phyloP scores from a whole-genome alignment of 2,113 vertebrate genomes.

The Muntiacus reevesi region DNA sequence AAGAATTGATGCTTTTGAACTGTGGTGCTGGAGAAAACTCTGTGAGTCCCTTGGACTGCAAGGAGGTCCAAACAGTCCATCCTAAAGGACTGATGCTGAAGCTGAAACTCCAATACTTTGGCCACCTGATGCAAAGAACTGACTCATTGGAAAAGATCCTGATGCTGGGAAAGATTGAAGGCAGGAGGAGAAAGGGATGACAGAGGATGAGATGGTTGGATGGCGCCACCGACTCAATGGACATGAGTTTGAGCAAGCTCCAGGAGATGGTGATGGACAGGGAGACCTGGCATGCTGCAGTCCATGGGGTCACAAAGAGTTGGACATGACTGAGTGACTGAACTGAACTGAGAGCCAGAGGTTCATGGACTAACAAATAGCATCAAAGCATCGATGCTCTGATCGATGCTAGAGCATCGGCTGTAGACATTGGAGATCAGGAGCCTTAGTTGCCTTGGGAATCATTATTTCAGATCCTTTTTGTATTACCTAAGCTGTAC shows the following conservation, averaged over 20 bases:
- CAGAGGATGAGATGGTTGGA: neutral
- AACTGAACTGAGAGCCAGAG: neutral
- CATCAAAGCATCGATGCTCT: neutral
- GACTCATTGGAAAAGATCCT: neutral
- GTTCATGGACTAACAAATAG: neutral
- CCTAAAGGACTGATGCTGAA: neutral
- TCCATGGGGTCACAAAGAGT: neutral
- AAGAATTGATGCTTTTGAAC: neutral
- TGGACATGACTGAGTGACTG: neutral
- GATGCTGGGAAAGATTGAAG: neutral
- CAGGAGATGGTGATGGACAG: neutral
- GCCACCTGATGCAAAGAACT: neutral
- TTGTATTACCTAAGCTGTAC: neutral
- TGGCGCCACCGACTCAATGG: neutral
- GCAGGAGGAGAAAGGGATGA: rapidly evolving
- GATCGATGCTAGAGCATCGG: neutral
- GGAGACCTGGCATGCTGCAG: neutral
- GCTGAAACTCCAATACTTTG: neutral
- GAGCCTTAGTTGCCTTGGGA: neutral
- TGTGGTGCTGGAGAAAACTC: neutral
- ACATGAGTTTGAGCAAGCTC: neutral
- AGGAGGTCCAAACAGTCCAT: neutral
- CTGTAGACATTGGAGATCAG: neutral
- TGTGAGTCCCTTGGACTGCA: neutral
- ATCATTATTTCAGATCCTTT: neutral